A percentile compares a stretch with the other conserved stretches of the same genome.
phyloP scores from a whole-genome alignment of 2,888 invertebrate genomes.

The Cylloceria caligata region DNA sequence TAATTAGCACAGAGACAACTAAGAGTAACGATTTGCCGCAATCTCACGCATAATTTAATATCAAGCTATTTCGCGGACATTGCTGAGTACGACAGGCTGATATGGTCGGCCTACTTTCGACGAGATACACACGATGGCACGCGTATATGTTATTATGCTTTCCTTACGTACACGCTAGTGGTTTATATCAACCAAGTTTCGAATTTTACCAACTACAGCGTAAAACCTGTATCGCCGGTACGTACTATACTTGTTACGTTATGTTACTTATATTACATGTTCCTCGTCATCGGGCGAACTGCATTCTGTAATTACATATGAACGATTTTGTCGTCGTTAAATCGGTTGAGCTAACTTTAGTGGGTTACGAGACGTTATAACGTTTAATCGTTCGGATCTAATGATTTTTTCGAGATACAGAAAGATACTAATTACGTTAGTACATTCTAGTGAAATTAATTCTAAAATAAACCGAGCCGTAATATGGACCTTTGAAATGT shows the following conservation, averaged over 20 bases:
- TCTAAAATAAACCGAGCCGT: too few species aligned
- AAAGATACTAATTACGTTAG: too few species aligned
- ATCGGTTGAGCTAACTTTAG: not conserved
- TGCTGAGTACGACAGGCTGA: conserved; percentile 48
- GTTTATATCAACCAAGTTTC: conserved; percentile 34
- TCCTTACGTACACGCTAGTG: conserved; percentile 21
- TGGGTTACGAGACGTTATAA: not conserved
- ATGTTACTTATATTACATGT: conserved; percentile 9
- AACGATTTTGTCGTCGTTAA: not conserved
- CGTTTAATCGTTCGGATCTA: not conserved
- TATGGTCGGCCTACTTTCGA: conserved; percentile 62
- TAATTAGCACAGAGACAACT: not conserved
- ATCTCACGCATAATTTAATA: conserved; percentile 48
- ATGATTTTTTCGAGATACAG: too few species aligned
- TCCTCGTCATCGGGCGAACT: not conserved
- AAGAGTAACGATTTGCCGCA: conserved; percentile 31
- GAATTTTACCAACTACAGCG: conserved; percentile 51
- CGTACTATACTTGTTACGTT: conserved; percentile 17
- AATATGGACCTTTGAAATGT: too few species aligned
- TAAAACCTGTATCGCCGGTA: conserved; percentile 41
- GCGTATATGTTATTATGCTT: conserved; percentile 48
- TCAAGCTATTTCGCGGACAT: conserved; percentile 37
- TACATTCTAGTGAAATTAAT: too few species aligned
- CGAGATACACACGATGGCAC: conserved; percentile 9
- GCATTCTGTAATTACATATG: conserved; percentile 1